Evolutionary conservation across 2,113 vertebrate species (phyloP).

Genomic region (Bucco capensis): DNA sequence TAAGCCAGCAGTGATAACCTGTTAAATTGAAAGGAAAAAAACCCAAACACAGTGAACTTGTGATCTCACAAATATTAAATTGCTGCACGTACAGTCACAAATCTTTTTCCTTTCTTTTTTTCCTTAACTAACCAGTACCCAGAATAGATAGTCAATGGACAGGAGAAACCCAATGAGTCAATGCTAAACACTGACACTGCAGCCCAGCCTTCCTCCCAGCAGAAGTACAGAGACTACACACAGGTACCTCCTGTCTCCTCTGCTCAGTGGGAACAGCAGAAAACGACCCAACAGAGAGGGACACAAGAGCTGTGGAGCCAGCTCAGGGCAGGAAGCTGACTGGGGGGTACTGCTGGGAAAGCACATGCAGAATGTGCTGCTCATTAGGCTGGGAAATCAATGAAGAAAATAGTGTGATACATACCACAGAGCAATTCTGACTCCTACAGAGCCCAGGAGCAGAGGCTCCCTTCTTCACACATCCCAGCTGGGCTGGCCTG

Average conservation of each 20-base stretch:
- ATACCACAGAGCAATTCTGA: neutral
- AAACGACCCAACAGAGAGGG: neutral
- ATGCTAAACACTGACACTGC: neutral
- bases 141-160: neutral
- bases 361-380: neutral
- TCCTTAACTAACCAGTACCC: neutral
- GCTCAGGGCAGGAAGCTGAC: neutral
- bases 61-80: neutral
- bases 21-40: slow-evolving; percentile 31
- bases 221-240: neutral
- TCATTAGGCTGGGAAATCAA: neutral
- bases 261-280: neutral
- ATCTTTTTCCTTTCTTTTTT: neutral
- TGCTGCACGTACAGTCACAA: neutral
- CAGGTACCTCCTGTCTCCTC: neutral
- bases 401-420: neutral
- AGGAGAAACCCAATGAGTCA: neutral
- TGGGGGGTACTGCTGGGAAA: neutral
- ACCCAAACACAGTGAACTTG: neutral
- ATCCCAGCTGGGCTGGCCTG: neutral
- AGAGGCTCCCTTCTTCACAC: neutral
- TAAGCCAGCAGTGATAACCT: slow-evolving; percentile 83
- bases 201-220: neutral
- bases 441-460: neutral
- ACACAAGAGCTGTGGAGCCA: neutral